Evolutionary conservation across 2,888 invertebrate genomes (phyloP), one percentile per base, ranked within the genome.

Genomic region (Chymomyza fuscimana): DNA sequence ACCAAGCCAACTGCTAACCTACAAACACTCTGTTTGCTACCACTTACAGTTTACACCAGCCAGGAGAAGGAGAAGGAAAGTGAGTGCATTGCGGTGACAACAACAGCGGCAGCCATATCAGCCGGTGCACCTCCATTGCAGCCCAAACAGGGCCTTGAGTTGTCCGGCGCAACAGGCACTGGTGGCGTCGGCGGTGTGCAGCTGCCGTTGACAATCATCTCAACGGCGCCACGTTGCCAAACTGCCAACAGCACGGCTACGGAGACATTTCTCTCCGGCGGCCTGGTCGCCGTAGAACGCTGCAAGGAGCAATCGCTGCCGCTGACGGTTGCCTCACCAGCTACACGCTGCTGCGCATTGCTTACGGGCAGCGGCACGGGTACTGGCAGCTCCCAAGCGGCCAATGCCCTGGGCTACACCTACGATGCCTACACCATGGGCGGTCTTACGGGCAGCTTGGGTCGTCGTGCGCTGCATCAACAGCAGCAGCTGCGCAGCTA

Each of bases 11-110:
- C 6, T 32, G 7, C 9, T 32, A 67, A 52, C 25, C 15, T 60
- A 32, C 15, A 22, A 54, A 68, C 32, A 71, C 54, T 67, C 36
- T 63, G 15, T 36, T n/a, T 51, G 0, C 19, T 12, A 32, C 54
- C 46, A 51, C 16, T 76, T 75, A 65, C 80, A 92, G 92, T 91
- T 89, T 92, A 92, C 76, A 89, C 91, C 22, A 91, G 86, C 70
- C 92, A 92, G 67, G 91, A 91, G 74, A 90, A 91, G 72, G 92
- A 92, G 73, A 89, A 91, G 69, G 91, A 91, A 76, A 91, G 89
- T 77, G 92, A 91, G 71, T 89, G 91, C 71, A 80, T 87, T 40
- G 85, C 89, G 65, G 80, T 88, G 61, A 78, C 87, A 36, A 73
- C 82, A 67, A 68, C 85, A 66, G 71, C 86, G 66, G 78, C 86